These are phyloP conservation scores for Kryphioiulus occultus DNA, from an alignment of 2,888 invertebrate genomes.

Conservation along the genomic window DNA sequence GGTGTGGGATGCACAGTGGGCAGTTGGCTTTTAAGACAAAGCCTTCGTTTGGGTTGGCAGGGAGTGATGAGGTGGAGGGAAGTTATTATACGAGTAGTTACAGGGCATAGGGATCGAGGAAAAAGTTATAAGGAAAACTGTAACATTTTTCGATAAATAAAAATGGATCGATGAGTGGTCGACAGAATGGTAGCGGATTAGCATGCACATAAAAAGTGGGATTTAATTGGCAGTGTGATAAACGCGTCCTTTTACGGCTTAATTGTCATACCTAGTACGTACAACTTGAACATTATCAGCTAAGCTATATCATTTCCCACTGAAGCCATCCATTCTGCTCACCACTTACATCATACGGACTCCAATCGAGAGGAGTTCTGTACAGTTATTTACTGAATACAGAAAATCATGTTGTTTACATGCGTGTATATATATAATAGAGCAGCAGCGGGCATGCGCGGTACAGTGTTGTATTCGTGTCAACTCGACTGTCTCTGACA, in stretches of 20 bases:
- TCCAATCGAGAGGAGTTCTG: slow-evolving; percentile 16
- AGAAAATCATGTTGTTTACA: not conserved
- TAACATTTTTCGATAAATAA: slow-evolving; percentile 39
- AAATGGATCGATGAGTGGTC: slow-evolving; percentile 41
- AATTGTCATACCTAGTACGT: slow-evolving; percentile 26
- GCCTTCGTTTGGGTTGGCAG: slow-evolving; percentile 36
- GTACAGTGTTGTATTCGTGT: slow-evolving; percentile 36
- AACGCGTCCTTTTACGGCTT: not conserved
- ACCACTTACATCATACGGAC: slow-evolving; percentile 10
- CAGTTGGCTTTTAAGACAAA: slow-evolving; percentile 3
- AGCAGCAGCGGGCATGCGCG: not conserved
- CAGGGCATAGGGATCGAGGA: not conserved
- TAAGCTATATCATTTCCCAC: slow-evolving; percentile 26
- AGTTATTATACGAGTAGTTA: not conserved
- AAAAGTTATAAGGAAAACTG: not conserved
- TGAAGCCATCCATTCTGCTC: slow-evolving; percentile 45
- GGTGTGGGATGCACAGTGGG: slow-evolving; percentile 46
- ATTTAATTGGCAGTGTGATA: slow-evolving; percentile 45
- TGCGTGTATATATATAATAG: slow-evolving; percentile 8
- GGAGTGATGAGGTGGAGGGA: slow-evolving; percentile 2
- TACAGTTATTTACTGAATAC: slow-evolving; percentile 12
- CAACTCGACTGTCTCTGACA: not conserved
- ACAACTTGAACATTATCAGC: slow-evolving; percentile 19
- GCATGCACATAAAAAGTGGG: slow-evolving; percentile 45
- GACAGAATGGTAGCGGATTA: slow-evolving; percentile 44